Conservation (phyloP, 2,113 vertebrate genomes). For the Progne subis region DNA sequence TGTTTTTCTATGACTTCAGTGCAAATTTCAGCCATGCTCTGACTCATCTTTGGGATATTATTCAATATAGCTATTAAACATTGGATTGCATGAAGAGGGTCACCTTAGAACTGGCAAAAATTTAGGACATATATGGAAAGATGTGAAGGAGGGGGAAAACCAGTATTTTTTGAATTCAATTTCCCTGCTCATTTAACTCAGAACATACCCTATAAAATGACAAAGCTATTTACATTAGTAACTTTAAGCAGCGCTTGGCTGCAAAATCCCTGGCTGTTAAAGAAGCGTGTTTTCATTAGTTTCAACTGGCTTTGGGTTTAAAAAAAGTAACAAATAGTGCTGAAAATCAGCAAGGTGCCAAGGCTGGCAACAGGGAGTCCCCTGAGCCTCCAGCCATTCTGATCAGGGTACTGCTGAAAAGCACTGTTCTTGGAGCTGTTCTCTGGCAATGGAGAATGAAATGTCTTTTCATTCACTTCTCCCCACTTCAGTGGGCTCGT, state of each 20-base stretch:
- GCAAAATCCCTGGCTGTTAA: constrained; percentile 10
- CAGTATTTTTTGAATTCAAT: neutral
- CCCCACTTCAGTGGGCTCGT: neutral
- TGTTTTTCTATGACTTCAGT: neutral
- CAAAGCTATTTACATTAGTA: neutral
- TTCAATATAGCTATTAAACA: neutral
- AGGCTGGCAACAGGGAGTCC: constrained; percentile 42
- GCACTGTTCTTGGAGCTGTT: neutral
- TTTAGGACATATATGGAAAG: neutral
- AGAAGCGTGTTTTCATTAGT: constrained; percentile 36
- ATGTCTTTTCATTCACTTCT: constrained; percentile 27
- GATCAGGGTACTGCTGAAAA: constrained; percentile 38
- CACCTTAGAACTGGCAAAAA: neutral
- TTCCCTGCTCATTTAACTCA: constrained; percentile 12
- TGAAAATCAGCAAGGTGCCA: constrained; percentile 53
- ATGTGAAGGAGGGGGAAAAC: neutral
- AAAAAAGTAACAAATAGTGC: constrained; percentile 63
- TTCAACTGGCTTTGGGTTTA: constrained; percentile 51
- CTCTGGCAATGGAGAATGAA: neutral
- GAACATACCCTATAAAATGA: neutral
- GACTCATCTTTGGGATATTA: constrained; percentile 4
- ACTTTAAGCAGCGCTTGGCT: constrained; percentile 7
- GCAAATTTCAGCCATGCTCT: neutral
- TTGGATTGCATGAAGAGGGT: neutral
- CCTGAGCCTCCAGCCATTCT: neutral